Base-by-base conservation (phyloP, 2,888 invertebrate genomes). In the Napeogenes sylphis region DNA sequence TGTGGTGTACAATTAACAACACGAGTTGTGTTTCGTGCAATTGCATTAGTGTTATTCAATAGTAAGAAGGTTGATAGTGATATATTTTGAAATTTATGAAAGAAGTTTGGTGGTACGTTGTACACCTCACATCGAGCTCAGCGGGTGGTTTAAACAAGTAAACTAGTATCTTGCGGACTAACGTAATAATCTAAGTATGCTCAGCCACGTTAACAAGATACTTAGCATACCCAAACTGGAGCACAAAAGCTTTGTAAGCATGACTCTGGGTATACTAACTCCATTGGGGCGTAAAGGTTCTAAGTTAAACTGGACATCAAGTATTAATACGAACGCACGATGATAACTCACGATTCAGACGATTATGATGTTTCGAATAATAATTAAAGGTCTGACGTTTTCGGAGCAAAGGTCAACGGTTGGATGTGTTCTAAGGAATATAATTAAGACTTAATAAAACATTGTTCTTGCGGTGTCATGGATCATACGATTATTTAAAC, bases 341-440 rank as follows among this genome's bases (percentile, higher is more conserved):
- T 83, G 84, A 86, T 83, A 82, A 81, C 82, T 88, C 85, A 87
- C 84, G 86, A 84, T 82, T 80, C 72, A 70, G 76, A 85, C 81
- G 84, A 90, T 90, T 87, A 89, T 82, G 87, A 85, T 88, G 90
- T 88, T 84, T 83, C 79, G 80, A 84, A 83, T 84, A 76, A 77
- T 78, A 88, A 90, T 89, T 88, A 89, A 84, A 83, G 78, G 77
- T 79, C 78, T 81, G 88, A 87, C 87, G 74, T 84, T 84, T 87
- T 81, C 75, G 77, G 85, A 84, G 80, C 83, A 73, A 62, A 75
- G 79, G 77, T 78, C 76, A 73, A 67, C 68, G 71, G 74, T 75
- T 75, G 71, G 61, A 65, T 68, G 70, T 59, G 59, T 59, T 63
- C 66, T 57, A 66, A 59, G 67, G 55, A 57, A 61, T 57, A 66